Conservation (phyloP, 2,888 invertebrate genomes). For the Calameuta filiformis region DNA sequence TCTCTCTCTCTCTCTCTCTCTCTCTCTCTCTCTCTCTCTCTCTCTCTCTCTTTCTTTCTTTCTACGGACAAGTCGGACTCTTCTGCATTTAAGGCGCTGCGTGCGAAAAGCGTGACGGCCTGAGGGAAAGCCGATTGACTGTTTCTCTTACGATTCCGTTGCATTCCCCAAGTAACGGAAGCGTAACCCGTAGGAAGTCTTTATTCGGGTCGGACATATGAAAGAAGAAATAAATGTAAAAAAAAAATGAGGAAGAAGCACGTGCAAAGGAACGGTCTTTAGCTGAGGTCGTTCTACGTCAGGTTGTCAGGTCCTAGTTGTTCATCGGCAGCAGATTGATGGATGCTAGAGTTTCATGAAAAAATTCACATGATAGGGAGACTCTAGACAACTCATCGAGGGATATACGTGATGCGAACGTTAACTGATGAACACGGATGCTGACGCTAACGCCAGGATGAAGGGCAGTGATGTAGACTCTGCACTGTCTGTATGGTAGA, state of each 20-base stretch:
- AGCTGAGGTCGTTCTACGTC: constrained; percentile 12
- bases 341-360: constrained; percentile 43
- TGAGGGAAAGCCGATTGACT: constrained; percentile 53
- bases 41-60: not conserved
- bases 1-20: too few relatives aligned
- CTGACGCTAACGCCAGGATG: not conserved
- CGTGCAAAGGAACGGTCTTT: constrained; percentile 9
- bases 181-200: not conserved
- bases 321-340: constrained; percentile 54
- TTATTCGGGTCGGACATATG: not conserved
- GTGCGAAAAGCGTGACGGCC: constrained; percentile 63
- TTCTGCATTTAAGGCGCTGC: not conserved
- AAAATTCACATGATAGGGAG: constrained; percentile 62
- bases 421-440: not conserved
- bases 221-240: not conserved
- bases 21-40: too few relatives aligned
- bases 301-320: constrained; percentile 6
- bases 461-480: not conserved
- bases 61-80: not conserved
- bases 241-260: not conserved
- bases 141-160: not conserved
- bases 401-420: not conserved
- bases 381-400: constrained; percentile 37
- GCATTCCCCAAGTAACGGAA: not conserved
- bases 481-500: not conserved